Evolutionary conservation across 2,113 vertebrate species (phyloP).

Genomic region (Apistogramma diplotaenia): DNA sequence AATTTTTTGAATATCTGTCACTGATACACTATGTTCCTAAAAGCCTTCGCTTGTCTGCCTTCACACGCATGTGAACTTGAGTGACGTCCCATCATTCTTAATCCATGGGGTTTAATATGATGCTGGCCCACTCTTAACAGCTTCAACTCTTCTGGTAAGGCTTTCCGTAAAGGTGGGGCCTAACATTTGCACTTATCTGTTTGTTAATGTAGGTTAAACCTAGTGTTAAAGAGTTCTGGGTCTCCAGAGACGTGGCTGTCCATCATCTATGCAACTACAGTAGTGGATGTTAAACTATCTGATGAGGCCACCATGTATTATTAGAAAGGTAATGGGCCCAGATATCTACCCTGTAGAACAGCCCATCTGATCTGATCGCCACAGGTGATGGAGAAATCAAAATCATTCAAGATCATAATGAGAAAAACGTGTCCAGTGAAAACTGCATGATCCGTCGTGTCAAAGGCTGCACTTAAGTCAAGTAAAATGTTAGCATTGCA

Average conservation of each 20-base stretch:
- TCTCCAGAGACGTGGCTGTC: no score
- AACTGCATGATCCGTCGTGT: background rate
- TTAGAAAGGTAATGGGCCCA: background rate
- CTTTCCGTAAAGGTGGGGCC: no score
- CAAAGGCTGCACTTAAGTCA: background rate
- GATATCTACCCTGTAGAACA: background rate
- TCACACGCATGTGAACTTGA: no score
- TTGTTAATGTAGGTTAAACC: background rate
- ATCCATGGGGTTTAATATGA: no score
- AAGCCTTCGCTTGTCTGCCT: no score
- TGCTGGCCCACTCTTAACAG: no score
- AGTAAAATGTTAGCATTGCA: background rate
- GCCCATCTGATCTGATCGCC: background rate
- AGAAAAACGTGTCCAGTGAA: background rate
- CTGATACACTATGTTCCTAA: background rate
- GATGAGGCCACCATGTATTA: background rate
- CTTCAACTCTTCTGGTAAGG: no score
- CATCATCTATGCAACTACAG: background rate
- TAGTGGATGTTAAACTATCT: background rate
- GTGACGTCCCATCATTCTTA: no score
- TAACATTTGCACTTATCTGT: background rate
- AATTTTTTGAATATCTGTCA: background rate
- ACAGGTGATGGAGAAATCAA: background rate
- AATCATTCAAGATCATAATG: background rate
- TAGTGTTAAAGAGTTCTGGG: no score